These are phyloP conservation scores for Centropristis striata DNA, from an alignment of 2,113 vertebrate species.

Conservation along the genomic window DNA sequence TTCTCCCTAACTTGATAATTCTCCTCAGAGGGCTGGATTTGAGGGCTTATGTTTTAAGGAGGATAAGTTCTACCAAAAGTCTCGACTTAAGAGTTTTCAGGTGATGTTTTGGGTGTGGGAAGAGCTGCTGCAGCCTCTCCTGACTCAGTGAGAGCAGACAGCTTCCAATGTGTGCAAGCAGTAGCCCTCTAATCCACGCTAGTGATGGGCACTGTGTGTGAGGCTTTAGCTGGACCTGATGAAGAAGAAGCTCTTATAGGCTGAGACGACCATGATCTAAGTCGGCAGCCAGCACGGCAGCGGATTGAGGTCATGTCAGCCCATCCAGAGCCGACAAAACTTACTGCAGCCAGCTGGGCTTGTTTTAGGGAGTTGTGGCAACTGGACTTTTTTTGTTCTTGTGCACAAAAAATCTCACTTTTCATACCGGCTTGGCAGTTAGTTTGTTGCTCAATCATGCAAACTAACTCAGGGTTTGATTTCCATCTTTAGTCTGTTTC, in stretches of 20 bases:
- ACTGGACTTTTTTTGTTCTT: neutral
- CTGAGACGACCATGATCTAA: constrained; percentile 42
- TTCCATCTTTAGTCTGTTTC: neutral
- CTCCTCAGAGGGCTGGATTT: constrained; percentile 40
- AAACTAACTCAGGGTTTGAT: neutral
- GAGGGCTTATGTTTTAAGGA: constrained; percentile 27
- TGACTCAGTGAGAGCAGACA: constrained; percentile 36
- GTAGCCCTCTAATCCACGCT: constrained; percentile 50
- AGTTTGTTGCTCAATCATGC: neutral
- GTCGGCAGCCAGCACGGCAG: constrained; percentile 33
- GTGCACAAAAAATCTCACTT: neutral
- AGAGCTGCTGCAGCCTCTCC: constrained; percentile 1
- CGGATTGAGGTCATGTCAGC: constrained; percentile 66
- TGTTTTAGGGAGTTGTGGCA: constrained; percentile 21
- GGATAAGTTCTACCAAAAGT: constrained; percentile 28
- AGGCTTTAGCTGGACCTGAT: constrained; percentile 45
- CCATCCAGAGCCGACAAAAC: constrained; percentile 29
- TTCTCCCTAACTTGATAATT: constrained; percentile 10
- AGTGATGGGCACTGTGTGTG: constrained; percentile 36
- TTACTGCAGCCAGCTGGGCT: constrained; percentile 29
- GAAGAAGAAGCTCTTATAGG: constrained; percentile 31
- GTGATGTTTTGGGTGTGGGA: constrained; percentile 12
- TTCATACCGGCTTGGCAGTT: neutral
- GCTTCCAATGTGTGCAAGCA: neutral
- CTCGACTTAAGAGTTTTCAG: constrained; percentile 31